phyloP scores from a whole-genome alignment of 2,113 vertebrate species.

The Hiodon alosoides region DNA sequence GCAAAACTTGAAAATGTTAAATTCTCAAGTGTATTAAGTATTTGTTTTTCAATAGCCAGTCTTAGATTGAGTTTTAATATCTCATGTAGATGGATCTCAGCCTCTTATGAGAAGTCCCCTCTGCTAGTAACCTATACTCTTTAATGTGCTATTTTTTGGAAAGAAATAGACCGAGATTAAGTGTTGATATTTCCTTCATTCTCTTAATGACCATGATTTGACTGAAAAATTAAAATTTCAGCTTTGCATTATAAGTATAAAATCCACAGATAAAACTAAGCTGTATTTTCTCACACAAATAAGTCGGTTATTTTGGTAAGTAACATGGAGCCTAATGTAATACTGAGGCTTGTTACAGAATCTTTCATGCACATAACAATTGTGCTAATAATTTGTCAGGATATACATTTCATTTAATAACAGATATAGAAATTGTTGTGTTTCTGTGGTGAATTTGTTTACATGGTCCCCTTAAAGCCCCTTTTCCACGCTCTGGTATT shows the following conservation, averaged over 20 bases:
- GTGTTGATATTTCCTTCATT: not conserved
- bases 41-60: not conserved
- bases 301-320: not conserved
- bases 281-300: not conserved
- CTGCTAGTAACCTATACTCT: not conserved
- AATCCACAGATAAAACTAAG: not conserved
- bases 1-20: conserved; percentile 3
- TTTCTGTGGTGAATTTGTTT: conserved; percentile 5
- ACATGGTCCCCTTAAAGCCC: not conserved
- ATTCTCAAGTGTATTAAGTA: not conserved
- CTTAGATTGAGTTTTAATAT: not conserved
- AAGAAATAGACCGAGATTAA: not conserved
- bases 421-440: not conserved
- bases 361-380: not conserved
- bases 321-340: not conserved
- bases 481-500: not conserved
- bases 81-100: not conserved
- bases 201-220: no score
- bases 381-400: not conserved
- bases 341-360: not conserved
- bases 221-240: no score
- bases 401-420: not conserved
- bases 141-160: not conserved
- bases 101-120: not conserved
- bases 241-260: not conserved